A percentile compares a stretch with the other conserved stretches of the same genome.
phyloP scores from a whole-genome alignment of 2,113 vertebrate genomes.

The Cisticola juncidis region DNA sequence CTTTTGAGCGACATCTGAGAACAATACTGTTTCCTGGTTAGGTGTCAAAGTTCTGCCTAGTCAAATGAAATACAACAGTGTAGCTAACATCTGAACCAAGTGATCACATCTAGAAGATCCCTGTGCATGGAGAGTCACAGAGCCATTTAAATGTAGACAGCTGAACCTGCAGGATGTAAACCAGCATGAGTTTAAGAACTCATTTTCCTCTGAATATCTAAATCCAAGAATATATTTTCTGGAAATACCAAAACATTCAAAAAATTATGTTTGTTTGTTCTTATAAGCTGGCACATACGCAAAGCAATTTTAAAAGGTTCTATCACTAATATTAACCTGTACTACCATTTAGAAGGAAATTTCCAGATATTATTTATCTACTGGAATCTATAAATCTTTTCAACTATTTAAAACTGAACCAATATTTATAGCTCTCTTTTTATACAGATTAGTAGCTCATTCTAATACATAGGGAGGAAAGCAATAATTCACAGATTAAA shows the following conservation, averaged over 20 bases:
- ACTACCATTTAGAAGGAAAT: neutral
- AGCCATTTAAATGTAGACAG: neutral
- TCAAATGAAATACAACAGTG: neutral
- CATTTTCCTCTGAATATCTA: neutral
- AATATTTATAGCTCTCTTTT: slow-evolving; percentile 8
- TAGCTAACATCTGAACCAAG: neutral
- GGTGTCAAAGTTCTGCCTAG: neutral
- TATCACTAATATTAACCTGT: neutral
- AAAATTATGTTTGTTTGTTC: neutral
- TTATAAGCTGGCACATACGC: neutral
- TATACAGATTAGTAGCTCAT: slow-evolving; percentile 1
- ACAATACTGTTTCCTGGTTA: neutral
- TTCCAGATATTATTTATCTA: neutral
- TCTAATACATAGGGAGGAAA: neutral
- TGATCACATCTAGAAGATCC: neutral
- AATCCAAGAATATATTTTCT: neutral
- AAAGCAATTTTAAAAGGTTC: neutral
- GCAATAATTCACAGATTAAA: slow-evolving; percentile 35
- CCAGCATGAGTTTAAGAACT: neutral
- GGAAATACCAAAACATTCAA: neutral
- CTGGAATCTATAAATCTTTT: slow-evolving; percentile 30
- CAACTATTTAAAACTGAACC: neutral
- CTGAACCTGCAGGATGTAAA: neutral
- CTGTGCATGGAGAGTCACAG: neutral
- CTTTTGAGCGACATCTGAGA: slow-evolving; percentile 41